Evolutionary conservation across 2,888 invertebrate genomes (phyloP).

Genomic region (Chelonus formosanus): DNA sequence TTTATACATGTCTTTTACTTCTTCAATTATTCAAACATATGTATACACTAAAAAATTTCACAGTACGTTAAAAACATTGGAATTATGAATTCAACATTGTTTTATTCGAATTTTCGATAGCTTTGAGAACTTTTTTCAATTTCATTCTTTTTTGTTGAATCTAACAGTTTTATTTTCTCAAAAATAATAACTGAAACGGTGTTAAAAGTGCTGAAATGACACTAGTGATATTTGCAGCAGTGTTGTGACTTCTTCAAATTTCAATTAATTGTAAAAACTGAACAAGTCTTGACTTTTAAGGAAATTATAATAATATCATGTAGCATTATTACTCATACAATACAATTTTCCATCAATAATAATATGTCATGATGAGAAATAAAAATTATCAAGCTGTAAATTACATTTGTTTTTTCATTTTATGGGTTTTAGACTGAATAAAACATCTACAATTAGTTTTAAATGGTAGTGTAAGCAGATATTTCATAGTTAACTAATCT

Average conservation of each 20-base stretch:
- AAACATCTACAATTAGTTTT: no score
- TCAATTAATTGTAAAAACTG: background rate
- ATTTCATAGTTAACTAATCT: no score
- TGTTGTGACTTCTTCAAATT: slow-evolving; percentile 38
- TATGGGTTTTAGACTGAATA: no score
- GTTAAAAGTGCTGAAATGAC: slow-evolving; percentile 46
- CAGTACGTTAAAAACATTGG: slow-evolving; percentile 50
- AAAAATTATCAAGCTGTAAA: no score
- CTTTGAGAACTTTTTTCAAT: slow-evolving; percentile 39
- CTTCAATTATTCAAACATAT: slow-evolving; percentile 17
- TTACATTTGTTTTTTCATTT: no score
- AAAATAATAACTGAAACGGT: slow-evolving; percentile 42
- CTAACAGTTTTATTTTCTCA: slow-evolving; percentile 8
- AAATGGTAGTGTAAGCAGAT: no score
- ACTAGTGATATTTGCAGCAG: slow-evolving; percentile 36
- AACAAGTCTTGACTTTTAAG: no score
- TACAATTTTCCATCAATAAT: no score
- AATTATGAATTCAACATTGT: slow-evolving; percentile 50
- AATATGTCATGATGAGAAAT: no score
- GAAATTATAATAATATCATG: no score
- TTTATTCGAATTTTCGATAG: slow-evolving; percentile 41
- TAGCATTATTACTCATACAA: no score
- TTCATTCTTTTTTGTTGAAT: slow-evolving; percentile 25
- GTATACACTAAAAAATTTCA: slow-evolving; percentile 43
- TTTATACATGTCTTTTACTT: slow-evolving; percentile 37